Base-by-base conservation (phyloP, 2,113 vertebrate species). In the Thomomys bottae region DNA sequence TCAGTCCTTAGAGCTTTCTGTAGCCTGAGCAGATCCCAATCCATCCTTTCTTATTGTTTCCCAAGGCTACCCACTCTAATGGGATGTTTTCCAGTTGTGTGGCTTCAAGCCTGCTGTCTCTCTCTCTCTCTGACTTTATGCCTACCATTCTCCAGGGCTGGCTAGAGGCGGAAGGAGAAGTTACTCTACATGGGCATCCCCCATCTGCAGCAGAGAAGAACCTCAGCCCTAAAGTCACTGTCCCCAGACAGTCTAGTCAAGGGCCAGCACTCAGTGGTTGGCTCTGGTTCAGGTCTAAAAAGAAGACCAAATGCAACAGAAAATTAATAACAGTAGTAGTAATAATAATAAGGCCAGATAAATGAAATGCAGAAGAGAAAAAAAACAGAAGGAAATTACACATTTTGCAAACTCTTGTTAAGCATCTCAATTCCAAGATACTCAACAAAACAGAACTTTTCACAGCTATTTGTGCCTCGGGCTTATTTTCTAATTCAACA, bases 401-500 rank as follows among this genome's bases (percentile, higher is more conserved):
- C 28, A 72, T 82, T 94, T 82, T 83, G 0, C 42, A 59, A 92
- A 91, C 26, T 82, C 78, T 78, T 49, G 40, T 79, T 87, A 89
- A 90, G 63, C 70, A 92, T 81, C 57, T 34, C 87, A 92, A 81
- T 81, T 80, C 67, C n/a, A 92, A 32, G 30, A 10, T 30, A 80
- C 67, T 73, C 76, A 87, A 91, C n/a, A 73, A 78, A 91, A 71
- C 14, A 88, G 76, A 89, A 91, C 30, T 76, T 94, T 86, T 76
- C 91, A 84, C 28, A 95, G 80, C 40, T 92, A 45, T 84, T 61
- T 87, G 68, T 71, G 94, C 88, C 87, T 94, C 14, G 0, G 79
- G 96, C 83, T 92, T 71, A 88, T 95, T 96, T 94, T 54, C 71
- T 93, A 95, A 94, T 84, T 94, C 93, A 91, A 30, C 4, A 32